These are phyloP conservation scores for Lophochroa leadbeateri DNA, from an alignment of 2,113 vertebrate species.

Conservation along the genomic window DNA sequence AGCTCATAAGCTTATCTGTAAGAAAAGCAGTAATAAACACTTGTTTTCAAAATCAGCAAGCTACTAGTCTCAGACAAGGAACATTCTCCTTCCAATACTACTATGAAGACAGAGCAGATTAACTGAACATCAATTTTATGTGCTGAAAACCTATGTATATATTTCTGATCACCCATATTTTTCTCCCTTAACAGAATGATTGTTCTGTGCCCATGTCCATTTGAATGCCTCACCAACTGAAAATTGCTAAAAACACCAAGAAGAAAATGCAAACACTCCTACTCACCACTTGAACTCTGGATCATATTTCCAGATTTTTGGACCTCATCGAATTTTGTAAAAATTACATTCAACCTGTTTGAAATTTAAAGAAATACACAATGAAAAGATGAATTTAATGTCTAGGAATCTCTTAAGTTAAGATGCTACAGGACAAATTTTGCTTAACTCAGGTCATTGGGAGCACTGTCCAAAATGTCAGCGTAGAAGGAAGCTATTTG, in stretches of 20 bases:
- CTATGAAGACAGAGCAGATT: not conserved
- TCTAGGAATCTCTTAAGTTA: not conserved
- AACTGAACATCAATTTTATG: not conserved
- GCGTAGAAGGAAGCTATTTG: not conserved
- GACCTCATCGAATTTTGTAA: constrained; percentile 97
- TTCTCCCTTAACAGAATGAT: not conserved
- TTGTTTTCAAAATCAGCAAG: not conserved
- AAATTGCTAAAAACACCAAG: not conserved
- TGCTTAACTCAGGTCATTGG: not conserved
- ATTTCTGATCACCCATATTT: not conserved
- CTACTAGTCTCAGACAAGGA: not conserved
- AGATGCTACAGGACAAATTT: not conserved
- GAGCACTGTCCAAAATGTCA: not conserved
- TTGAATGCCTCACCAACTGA: not conserved
- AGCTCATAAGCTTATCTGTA: not conserved
- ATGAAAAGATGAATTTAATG: not conserved
- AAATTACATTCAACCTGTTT: constrained; percentile 97
- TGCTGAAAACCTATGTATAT: not conserved
- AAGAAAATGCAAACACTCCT: not conserved
- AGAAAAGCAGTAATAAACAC: not conserved
- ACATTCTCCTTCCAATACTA: not conserved
- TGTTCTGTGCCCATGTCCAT: not conserved
- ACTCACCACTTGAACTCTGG: constrained; percentile 88
- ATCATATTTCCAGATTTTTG: constrained; percentile 98
- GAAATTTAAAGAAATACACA: constrained; percentile 22